A percentile compares a stretch with the other conserved stretches of the same genome.
Conservation (phyloP, 2,888 invertebrate genomes). For the Ptilodon capucinus region DNA sequence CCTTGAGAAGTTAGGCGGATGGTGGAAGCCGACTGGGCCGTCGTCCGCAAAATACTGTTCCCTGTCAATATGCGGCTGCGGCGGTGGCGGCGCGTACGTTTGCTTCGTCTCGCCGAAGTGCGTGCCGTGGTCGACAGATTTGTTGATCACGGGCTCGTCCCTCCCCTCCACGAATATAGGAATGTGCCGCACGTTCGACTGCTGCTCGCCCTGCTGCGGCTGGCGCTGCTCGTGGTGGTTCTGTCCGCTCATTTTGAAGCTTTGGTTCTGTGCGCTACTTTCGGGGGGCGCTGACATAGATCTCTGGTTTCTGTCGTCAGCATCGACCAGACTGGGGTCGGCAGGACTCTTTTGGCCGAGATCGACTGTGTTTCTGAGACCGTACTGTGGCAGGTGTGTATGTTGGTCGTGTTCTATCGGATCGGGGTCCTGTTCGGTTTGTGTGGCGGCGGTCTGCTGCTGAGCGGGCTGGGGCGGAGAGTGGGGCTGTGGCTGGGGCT, state of each 20-base stretch:
- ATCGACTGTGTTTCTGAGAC: constrained; percentile 90
- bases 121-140: constrained; percentile 71
- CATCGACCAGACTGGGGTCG: constrained; percentile 76
- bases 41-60: constrained; percentile 73
- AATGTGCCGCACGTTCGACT: constrained; percentile 89
- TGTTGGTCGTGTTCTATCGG: constrained; percentile 46
- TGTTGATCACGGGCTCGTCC: constrained; percentile 89
- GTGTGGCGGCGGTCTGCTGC: constrained; percentile 65
- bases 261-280: constrained; percentile 49
- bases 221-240: constrained; percentile 51
- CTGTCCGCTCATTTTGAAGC: constrained; percentile 63
- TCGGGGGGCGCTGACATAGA: constrained; percentile 92
- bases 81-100: constrained; percentile 54
- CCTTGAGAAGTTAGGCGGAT: constrained; percentile 72
- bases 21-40: constrained; percentile 60
- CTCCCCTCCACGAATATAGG: constrained; percentile 95
- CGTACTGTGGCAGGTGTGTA: constrained; percentile 83
- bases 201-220: constrained; percentile 46
- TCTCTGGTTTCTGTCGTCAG: constrained; percentile 85
- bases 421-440: constrained; percentile 61
- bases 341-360: constrained; percentile 86
- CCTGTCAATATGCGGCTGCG: constrained; percentile 63
- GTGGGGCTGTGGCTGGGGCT: constrained; percentile 40
- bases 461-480: constrained; percentile 44
- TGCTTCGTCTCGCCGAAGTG: constrained; percentile 62